Evolutionary conservation across 2,888 invertebrate species (phyloP).

Genomic region (Imbricaverruca yamaguchii): DNA sequence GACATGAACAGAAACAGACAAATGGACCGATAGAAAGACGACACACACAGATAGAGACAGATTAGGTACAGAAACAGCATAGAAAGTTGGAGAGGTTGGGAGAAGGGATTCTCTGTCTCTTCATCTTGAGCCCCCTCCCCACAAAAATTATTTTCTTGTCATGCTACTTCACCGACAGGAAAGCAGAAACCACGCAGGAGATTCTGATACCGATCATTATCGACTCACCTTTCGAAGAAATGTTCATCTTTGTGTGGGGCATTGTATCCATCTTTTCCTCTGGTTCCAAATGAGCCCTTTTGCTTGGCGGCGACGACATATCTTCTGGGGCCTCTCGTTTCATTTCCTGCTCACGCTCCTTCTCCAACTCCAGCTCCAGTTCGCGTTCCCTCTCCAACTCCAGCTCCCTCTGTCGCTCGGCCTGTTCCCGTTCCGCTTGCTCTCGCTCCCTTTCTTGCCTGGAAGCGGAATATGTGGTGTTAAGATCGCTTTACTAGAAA

Average conservation of each 20-base stretch:
- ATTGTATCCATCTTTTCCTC: not conserved
- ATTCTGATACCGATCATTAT: no score
- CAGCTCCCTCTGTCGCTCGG: not conserved
- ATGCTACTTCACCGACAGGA: no score
- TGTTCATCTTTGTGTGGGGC: constrained; percentile 13
- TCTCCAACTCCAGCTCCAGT: constrained; percentile 47
- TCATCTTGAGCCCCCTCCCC: no score
- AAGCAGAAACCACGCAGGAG: no score
- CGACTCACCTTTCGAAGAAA: constrained; percentile 63
- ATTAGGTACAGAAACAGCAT: no score
- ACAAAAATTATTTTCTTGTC: no score
- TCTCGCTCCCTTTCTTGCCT: not conserved
- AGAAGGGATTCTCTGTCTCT: no score
- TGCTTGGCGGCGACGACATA: not conserved
- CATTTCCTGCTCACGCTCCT: constrained; percentile 42
- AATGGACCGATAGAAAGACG: no score
- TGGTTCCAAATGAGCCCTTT: constrained; percentile 1
- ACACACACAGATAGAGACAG: no score
- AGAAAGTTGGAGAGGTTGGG: no score
- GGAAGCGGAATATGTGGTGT: not conserved
- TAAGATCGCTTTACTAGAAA: no score
- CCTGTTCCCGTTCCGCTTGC: not conserved
- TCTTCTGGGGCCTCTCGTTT: constrained; percentile 34
- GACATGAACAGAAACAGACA: no score
- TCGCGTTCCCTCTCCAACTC: constrained; percentile 25